Evolutionary conservation across 2,113 vertebrate genomes (phyloP).

Genomic region (Rhagologus leucostigma): DNA sequence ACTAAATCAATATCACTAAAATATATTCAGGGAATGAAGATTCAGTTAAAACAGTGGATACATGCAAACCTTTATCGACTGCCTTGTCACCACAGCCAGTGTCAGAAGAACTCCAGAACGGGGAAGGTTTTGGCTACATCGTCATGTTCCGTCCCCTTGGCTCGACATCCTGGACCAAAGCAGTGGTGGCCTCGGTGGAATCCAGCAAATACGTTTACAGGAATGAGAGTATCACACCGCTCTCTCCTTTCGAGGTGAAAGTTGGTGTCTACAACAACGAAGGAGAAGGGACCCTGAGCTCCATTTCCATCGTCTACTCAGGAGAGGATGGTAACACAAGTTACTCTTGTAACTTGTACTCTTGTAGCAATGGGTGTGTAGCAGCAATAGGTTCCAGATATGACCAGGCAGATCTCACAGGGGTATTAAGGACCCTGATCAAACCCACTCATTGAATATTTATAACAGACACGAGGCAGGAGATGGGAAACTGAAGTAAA

Average conservation of each 20-base stretch:
- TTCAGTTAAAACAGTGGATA: conserved; percentile 55
- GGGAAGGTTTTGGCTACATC: conserved; percentile 86
- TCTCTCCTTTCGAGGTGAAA: conserved; percentile 86
- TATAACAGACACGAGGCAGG: rapidly evolving
- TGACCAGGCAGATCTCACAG: background rate
- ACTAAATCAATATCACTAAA: conserved; percentile 56
- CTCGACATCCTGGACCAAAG: conserved; percentile 80
- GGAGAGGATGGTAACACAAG: conserved; percentile 81
- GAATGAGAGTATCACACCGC: conserved; percentile 80
- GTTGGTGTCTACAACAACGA: conserved; percentile 85
- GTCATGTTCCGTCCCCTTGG: conserved; percentile 81
- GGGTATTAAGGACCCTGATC: background rate
- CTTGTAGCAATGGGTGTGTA: background rate
- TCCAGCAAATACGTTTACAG: conserved; percentile 80
- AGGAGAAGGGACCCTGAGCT: conserved; percentile 82
- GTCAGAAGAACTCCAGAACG: conserved; percentile 86
- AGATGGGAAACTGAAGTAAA: background rate
- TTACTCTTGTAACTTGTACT: no score
- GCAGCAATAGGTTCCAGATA: rapidly evolving
- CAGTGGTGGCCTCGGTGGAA: conserved; percentile 78
- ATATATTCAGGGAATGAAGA: conserved; percentile 44
- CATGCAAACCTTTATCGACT: conserved; percentile 36
- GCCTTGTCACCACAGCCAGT: conserved; percentile 73
- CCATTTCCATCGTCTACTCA: conserved; percentile 72
- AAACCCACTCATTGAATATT: background rate